Evolutionary conservation across 2,113 vertebrate genomes (phyloP), one percentile per base, ranked within the genome.

Genomic region (Tachysurus vachellii): DNA sequence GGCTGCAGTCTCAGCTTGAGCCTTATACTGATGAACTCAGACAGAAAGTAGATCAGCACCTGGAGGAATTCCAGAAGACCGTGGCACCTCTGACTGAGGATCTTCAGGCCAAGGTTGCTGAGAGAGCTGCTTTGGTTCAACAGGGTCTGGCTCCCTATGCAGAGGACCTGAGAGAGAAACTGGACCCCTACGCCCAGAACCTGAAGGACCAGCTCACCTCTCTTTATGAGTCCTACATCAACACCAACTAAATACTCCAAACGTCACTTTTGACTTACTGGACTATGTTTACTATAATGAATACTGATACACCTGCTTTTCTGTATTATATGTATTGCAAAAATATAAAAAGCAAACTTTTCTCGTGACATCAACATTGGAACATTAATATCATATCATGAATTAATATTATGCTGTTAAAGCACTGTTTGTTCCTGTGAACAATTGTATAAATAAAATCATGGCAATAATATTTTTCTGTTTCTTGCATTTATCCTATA

Each of bases 41-140:
- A 77, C 59, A 86, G 89, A 94, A 91, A 84, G 92, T 95, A 12
- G 91, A 94, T 64, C 84, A 92, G 71, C 93, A 89, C 26, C 82
- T 94, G 80, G 71, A 92, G 88, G 90, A 93, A 44, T 95, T 96
- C 90, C 91, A 93, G 90, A 91, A 66, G 76, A 93, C 56, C 12
- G n/a, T 95, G 68, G 61, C 86, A 3, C 94, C 95, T 28, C 85
- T 95, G 87, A 62, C 92, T 44, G 89, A 71, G 87, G 59, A 66
- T 73, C 91, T 95, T 4, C 89, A 94, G 77, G 11, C 75, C 62
- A 87, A 91, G 90, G 28, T 93, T 47, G 88, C 53, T 28, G 87
- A 92, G 88, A 89, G 88, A 14, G 70, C 80, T 64, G 71, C 88
- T 89, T 91, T 94, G 82, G 77, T 93, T 68, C 93, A 90, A 88